phyloP scores from a whole-genome alignment of 2,888 invertebrate species.

The Cosmorhoe ocellata region DNA sequence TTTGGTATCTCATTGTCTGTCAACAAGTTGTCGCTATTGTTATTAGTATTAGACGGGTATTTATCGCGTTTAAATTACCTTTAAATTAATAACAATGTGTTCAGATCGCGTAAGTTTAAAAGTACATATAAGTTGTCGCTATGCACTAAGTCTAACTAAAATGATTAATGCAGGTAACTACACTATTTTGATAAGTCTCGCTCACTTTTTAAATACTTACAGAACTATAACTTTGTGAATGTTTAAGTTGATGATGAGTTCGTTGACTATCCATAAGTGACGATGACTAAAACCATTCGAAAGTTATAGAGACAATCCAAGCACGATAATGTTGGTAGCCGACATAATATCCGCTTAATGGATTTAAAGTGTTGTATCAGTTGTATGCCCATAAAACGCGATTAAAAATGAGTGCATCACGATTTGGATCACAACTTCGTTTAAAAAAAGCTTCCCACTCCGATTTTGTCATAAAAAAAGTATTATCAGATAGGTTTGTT shows the following conservation, averaged over 20 bases:
- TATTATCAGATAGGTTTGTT: no score
- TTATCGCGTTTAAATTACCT: no score
- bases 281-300: slow-evolving; percentile 46
- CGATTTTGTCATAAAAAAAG: no score
- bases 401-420: slow-evolving; percentile 43
- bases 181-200: background rate
- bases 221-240: slow-evolving; percentile 37
- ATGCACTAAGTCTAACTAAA: no score
- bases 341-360: slow-evolving; percentile 69
- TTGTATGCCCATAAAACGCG: slow-evolving; percentile 56
- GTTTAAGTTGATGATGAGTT: slow-evolving; percentile 18
- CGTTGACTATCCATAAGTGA: slow-evolving; percentile 45
- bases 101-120: no score
- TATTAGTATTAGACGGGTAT: no score
- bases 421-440: slow-evolving; percentile 25
- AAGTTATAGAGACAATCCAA: slow-evolving; percentile 57
- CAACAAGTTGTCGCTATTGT: no score
- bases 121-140: no score
- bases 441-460: slow-evolving; percentile 14
- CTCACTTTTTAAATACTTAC: slow-evolving; percentile 19
- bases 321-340: slow-evolving; percentile 56
- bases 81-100: no score
- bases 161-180: no score
- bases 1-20: no score
- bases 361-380: slow-evolving; percentile 57